Evolutionary conservation across 2,888 invertebrate species (phyloP), one percentile per base, ranked within the genome.

Genomic region (Mechanitis mazaeus): DNA sequence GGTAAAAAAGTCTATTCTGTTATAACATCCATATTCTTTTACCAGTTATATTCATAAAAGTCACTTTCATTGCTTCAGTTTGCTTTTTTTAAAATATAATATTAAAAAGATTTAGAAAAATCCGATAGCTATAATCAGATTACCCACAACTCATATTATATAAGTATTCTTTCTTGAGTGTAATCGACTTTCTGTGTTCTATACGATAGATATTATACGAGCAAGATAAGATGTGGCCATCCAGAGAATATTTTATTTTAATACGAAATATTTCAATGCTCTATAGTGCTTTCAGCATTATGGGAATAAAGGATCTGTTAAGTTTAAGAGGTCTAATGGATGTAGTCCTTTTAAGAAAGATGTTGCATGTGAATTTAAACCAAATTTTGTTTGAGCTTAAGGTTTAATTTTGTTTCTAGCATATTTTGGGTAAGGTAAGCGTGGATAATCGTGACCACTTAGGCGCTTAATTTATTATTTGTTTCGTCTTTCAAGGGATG

Each of bases 131-230:
- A 33, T 55, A 59, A 59, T 59, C 59, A 11, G 55, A 54, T 55
- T 55, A 59, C 12, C 20, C 9, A 47, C 12, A 42, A 42, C 50
- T 45, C 59, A 28, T 55, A 45, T 9, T 55, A 28, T 59, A 55
- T 55, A 55, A 35, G 45, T 38, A 47, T 55, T 47, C 42, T 59
- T 55, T 60, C 54, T 45, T 70, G 67, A 71, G 74, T 73, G 79
- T 85, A 85, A 85, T 85, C 81, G 84, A 85, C 79, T 76, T 85
- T 80, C 81, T 75, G 71, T 85, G 85, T 85, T 84, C 80, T 70
- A 75, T 76, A 76, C 75, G 80, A 84, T 85, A 83, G 85, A 86
- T 85, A 83, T 84, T 85, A 80, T 76, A 85, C 84, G 83, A 85
- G 74, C 67, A 65, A 73, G 76, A 75, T 79, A 79, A 80, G 80